Evolutionary conservation across 2,888 invertebrate genomes (phyloP), one percentile per base, ranked within the genome.

Genomic region (Athalia circularis): DNA sequence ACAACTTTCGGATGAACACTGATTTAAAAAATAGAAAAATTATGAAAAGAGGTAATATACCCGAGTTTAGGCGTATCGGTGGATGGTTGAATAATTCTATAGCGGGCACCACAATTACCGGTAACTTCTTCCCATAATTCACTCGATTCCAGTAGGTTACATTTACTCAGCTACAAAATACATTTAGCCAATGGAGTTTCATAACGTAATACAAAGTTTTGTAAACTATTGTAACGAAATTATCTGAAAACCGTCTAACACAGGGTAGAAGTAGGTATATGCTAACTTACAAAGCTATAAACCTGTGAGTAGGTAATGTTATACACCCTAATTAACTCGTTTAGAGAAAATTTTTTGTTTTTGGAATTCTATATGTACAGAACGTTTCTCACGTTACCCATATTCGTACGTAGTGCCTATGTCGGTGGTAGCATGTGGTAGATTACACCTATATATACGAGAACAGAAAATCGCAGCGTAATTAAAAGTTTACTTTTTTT

Each of bases 191-290:
- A 29, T 29, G 50, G 77, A 82, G 83, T 83, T 82, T 82, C 81
- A 79, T 87, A 87, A 87, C 84, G 82, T 80, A 83, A 86, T 85
- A 83, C 81, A 82, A 87, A 86, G 85, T 86, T 84, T 78, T 81
- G 80, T 82, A 83, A 87, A 87, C 87, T 85, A 83, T 83, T 78
- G 80, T 84, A 85, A 87, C 85, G 79, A 84, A 84, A 87, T 87
- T 87, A 86, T 84, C 84, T 82, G 84, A 84, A 84, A 84, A 85
- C 85, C 84, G 85, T 87, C 83, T 80, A 64, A 76, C 70, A 72
- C 61, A 68, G 61, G 62, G 68, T 64, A 64, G 77, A 9, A 59
- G n/a, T 54, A 29, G 77, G 45, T 65, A 59, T 79, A 78, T 77
- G 74, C 76, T 80, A 79, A 81, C 77, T 76, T 77, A 78, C 80